phyloP scores from a whole-genome alignment of 2,888 invertebrate species.

The Lutraria lutraria region DNA sequence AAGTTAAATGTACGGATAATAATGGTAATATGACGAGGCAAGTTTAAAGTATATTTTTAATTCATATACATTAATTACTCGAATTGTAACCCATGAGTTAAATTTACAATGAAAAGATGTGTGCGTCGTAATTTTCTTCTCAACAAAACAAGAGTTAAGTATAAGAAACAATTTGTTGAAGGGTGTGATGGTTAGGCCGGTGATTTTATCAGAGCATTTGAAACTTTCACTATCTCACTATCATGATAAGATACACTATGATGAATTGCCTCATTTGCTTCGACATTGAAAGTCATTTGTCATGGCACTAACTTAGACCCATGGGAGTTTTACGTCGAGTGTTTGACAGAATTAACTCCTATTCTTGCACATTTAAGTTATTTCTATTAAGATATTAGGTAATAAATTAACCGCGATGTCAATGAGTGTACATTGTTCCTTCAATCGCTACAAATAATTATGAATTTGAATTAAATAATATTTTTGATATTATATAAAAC shows the following conservation, averaged over 20 bases:
- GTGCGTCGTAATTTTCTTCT: not conserved
- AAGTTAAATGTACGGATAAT: too few species aligned
- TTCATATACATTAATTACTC: too few species aligned
- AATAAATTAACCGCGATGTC: too few species aligned
- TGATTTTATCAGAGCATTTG: conserved; percentile 53
- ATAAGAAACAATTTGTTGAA: not conserved
- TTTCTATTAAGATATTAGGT: not conserved
- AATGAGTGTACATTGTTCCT: too few species aligned
- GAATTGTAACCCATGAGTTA: too few species aligned
- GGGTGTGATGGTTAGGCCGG: conserved; percentile 1
- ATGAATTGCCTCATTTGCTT: conserved; percentile 72
- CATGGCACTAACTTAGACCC: conserved; percentile 31
- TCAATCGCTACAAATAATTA: too few species aligned
- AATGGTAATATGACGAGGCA: too few species aligned
- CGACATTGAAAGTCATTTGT: conserved; percentile 58
- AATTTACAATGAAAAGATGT: too few species aligned
- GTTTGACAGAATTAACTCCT: conserved; percentile 14
- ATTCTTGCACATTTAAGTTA: conserved; percentile 3
- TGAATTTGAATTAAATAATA: too few species aligned
- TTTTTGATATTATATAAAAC: too few species aligned
- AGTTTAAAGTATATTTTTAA: too few species aligned
- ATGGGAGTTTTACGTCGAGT: not conserved
- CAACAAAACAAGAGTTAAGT: not conserved
- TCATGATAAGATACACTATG: conserved; percentile 60
- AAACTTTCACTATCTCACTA: conserved; percentile 51